Conservation (phyloP, 2,797 vertebrate genomes). For the Rallus crepitans region DNA sequence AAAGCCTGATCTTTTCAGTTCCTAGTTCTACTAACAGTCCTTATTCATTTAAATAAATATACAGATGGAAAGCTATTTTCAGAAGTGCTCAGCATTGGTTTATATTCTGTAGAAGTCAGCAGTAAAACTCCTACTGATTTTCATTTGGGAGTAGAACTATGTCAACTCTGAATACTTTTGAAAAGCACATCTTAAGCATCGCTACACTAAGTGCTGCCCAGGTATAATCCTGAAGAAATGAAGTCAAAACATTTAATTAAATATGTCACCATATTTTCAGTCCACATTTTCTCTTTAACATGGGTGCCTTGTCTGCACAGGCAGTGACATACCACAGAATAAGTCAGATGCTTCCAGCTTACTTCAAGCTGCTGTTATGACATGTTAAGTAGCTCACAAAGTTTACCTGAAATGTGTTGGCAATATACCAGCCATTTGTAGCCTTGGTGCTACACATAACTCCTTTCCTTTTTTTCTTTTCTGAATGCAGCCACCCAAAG, state of each 20-base stretch:
- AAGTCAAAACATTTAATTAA: constrained; percentile 3
- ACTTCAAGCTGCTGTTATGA: not conserved
- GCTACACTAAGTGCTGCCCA: constrained; percentile 1
- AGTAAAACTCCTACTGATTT: constrained; percentile 50
- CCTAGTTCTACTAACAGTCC: constrained; percentile 24
- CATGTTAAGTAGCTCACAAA: not conserved
- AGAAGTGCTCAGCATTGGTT: constrained; percentile 24
- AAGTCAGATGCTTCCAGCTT: not conserved
- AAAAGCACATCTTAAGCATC: constrained; percentile 7
- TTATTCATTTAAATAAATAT: constrained; percentile 30
- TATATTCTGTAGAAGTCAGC: constrained; percentile 37
- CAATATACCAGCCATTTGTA: not conserved
- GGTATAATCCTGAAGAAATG: not conserved
- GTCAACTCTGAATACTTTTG: constrained; percentile 10
- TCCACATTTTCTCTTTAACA: not conserved
- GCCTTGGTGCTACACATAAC: not conserved
- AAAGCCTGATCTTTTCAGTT: constrained; percentile 27
- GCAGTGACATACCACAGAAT: not conserved
- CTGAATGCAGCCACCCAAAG: not conserved
- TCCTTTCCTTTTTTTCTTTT: not conserved
- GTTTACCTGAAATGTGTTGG: not conserved
- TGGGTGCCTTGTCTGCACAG: not conserved
- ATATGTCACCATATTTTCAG: not conserved
- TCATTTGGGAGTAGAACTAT: constrained; percentile 9
- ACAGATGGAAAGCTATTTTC: constrained; percentile 63